These are phyloP conservation scores for Semnornis frantzii DNA, from an alignment of 2,113 vertebrate genomes.

Conservation along the genomic window DNA sequence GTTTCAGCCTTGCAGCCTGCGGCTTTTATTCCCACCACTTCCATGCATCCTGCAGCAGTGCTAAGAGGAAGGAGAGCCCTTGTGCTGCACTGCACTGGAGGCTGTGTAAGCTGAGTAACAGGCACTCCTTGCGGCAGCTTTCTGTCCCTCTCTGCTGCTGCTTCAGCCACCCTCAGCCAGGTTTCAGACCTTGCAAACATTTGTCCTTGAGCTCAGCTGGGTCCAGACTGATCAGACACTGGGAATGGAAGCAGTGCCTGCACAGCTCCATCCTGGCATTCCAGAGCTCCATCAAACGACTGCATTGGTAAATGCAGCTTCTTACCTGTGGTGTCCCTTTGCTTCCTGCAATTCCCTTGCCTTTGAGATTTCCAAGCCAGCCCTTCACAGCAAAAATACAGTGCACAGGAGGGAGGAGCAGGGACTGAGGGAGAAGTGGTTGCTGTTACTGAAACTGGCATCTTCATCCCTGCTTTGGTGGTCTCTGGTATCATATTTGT, in stretches of 20 bases:
- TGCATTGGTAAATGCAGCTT: not conserved
- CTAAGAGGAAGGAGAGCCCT: not conserved
- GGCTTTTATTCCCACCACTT: conserved; percentile 1
- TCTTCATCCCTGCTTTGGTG: not conserved
- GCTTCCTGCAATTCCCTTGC: not conserved
- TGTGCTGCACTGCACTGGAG: not conserved
- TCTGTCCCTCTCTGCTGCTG: not conserved
- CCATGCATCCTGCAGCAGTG: not conserved
- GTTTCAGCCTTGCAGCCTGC: not conserved
- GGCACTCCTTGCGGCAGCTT: not conserved
- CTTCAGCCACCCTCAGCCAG: not conserved
- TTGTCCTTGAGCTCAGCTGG: not conserved
- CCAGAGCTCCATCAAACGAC: not conserved
- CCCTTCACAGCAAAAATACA: not conserved
- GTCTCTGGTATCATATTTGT: not conserved
- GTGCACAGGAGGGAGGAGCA: not conserved
- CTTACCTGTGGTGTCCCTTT: not conserved
- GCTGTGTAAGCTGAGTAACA: not conserved
- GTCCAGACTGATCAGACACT: not conserved
- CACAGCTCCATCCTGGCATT: not conserved
- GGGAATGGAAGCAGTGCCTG: not conserved
- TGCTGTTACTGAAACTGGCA: not conserved
- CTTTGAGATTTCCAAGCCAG: not conserved
- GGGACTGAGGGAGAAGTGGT: not conserved
- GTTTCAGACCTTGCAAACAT: not conserved